Conservation (phyloP, 2,113 vertebrate genomes). For the Corythornis cristatus region DNA sequence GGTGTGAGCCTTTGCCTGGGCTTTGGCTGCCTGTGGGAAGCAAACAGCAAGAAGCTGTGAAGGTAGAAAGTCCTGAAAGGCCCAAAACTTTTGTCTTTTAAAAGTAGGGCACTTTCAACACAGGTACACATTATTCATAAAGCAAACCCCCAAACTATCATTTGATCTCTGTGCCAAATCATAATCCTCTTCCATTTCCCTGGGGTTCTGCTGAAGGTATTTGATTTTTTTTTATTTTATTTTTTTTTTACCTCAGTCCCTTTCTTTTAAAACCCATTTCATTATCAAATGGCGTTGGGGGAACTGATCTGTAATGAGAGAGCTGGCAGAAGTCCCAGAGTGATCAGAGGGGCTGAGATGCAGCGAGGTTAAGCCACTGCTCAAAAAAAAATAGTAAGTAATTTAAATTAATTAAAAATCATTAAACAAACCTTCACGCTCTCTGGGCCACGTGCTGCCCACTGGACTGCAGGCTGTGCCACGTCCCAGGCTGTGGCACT, state of each 20-base stretch:
- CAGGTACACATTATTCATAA: background rate
- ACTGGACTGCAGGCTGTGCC: background rate
- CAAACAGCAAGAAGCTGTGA: background rate
- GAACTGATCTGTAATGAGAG: slow-evolving; percentile 60
- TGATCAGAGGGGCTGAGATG: slow-evolving; percentile 61
- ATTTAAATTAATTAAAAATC: slow-evolving; percentile 78
- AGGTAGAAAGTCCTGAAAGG: background rate
- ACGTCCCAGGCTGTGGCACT: background rate
- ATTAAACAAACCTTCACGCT: slow-evolving; percentile 53
- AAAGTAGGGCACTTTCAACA: background rate
- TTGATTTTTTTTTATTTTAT: slow-evolving; percentile 8
- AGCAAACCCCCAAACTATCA: background rate
- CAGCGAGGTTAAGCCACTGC: slow-evolving; percentile 46
- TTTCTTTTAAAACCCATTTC: slow-evolving; percentile 63
- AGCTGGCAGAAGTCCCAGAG: slow-evolving; percentile 69
- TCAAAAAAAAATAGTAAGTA: slow-evolving; percentile 35
- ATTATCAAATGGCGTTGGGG: slow-evolving; percentile 59
- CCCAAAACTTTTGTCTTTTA: background rate
- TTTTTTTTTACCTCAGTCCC: slow-evolving; percentile 19
- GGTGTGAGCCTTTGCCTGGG: background rate
- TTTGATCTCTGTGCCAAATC: background rate
- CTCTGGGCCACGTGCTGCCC: slow-evolving; percentile 13
- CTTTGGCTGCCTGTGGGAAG: background rate
- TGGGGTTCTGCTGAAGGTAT: slow-evolving; percentile 32
- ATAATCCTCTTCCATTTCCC: slow-evolving; percentile 43